Evolutionary conservation across 2,888 invertebrate species (phyloP).

Genomic region (Encarsia formosa): DNA sequence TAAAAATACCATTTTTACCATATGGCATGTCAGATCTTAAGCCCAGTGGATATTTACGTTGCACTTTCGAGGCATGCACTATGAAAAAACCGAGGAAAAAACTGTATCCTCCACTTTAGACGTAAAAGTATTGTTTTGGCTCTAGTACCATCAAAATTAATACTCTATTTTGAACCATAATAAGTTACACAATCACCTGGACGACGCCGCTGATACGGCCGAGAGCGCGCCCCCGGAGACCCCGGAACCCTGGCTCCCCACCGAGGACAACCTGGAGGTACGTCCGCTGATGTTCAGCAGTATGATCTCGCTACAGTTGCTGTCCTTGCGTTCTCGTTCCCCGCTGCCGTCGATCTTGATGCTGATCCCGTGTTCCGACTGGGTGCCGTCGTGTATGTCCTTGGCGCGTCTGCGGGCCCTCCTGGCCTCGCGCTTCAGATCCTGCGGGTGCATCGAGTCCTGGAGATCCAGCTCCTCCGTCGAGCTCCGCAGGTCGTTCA

Average conservation of each 20-base stretch:
- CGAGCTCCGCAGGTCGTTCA: slow-evolving; percentile 79
- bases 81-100: too few species aligned
- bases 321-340: slow-evolving; percentile 68
- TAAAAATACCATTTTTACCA: too few species aligned
- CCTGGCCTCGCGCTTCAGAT: slow-evolving; percentile 43
- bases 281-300: slow-evolving; percentile 68
- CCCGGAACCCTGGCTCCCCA: slow-evolving; percentile 74
- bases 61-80: too few species aligned
- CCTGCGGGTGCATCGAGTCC: slow-evolving; percentile 58
- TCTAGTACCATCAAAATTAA: too few species aligned
- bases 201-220: slow-evolving; percentile 45
- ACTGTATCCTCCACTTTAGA: too few species aligned
- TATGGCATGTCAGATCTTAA: too few species aligned
- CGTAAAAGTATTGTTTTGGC: too few species aligned
- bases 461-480: slow-evolving; percentile 85
- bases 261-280: slow-evolving; percentile 76
- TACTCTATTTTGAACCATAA: too few species aligned
- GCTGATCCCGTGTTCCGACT: slow-evolving; percentile 47
- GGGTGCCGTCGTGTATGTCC: slow-evolving; percentile 41
- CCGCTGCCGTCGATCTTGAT: slow-evolving; percentile 49
- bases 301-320: slow-evolving; percentile 73
- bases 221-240: slow-evolving; percentile 52
- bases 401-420: slow-evolving; percentile 45
- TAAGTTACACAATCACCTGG: too few species aligned
- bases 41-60: too few species aligned